Base-by-base conservation (phyloP, 2,113 vertebrate species). In the Ochotona princeps region DNA sequence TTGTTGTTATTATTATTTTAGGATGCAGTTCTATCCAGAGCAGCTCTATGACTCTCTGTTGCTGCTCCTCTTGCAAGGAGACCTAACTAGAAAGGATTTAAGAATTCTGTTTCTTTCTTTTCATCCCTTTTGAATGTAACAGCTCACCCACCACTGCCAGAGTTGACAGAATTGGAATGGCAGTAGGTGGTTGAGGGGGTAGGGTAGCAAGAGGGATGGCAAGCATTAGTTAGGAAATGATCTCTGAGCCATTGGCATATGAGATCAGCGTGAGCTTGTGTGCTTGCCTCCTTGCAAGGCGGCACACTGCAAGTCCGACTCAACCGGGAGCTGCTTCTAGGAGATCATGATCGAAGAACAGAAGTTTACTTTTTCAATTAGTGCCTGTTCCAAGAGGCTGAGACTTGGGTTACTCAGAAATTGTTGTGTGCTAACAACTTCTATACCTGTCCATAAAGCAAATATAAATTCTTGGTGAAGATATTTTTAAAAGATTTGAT, bases 221-320 rank as follows among this genome's bases (percentile, higher is more conserved):
- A 94, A 2, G 87, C 80, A 47, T 94, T 87, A 78, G 49, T 70
- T 84, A 49, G 60, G 90, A 91, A 95, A 91, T 73, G 74, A 13
- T 84, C 89, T 94, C n/a, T 3, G 92, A 95, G 92, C 92, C 94
- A 91, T 61, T 87, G 92, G 92, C 44, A 2, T 72, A 14, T 78
- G 82, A 94, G 87, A 92, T 81, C 35, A 88, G 51, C 63, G 35
- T 47, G 67, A 47, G 35, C 87, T 84, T 65, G 83, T 83, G 76
- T 96, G 82, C 87, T 75, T 83, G 91, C 89, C 87, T 92, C 87
- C 51, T 81, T 95, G 87, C 78, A 87, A 93, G 78, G 78, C 89
- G 92, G 73, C 83, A 0, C 7, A 30, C 76, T 87, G n/a, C 73
- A 61, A 73, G 51, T 92, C 90, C 74, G 87, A 94, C 81, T 93